Conservation (phyloP, 2,888 invertebrate species). For the Eupithecia abbreviata region DNA sequence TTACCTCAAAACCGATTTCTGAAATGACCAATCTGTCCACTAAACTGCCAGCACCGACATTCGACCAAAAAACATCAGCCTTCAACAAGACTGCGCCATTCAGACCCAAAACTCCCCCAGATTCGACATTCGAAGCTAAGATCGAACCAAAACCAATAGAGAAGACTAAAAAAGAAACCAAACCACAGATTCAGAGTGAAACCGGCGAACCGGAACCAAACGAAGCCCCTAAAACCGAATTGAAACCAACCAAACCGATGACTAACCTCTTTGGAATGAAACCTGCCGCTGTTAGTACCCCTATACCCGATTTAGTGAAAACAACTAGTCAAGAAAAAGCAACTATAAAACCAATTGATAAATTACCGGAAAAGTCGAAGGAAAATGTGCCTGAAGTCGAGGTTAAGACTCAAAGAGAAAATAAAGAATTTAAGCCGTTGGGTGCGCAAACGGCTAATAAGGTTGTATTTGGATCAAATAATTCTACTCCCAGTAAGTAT, state of each 20-base stretch:
- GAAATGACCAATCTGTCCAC: slow-evolving; percentile 64
- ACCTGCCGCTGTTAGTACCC: slow-evolving; percentile 48
- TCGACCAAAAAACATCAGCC: not conserved
- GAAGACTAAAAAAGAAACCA: slow-evolving; percentile 47
- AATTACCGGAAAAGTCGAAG: slow-evolving; percentile 54
- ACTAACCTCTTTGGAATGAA: slow-evolving; percentile 64
- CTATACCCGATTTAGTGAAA: slow-evolving; percentile 60
- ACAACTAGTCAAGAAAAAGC: slow-evolving; percentile 46
- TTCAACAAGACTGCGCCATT: slow-evolving; percentile 42
- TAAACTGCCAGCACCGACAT: slow-evolving; percentile 53
- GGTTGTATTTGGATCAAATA: slow-evolving; percentile 44
- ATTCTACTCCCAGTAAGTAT: slow-evolving; percentile 50
- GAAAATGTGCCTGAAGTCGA: slow-evolving; percentile 52
- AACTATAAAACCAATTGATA: slow-evolving; percentile 52
- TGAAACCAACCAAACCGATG: slow-evolving; percentile 60
- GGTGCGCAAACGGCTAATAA: slow-evolving; percentile 50
- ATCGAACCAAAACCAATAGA: slow-evolving; percentile 11
- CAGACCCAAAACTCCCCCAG: slow-evolving; percentile 21
- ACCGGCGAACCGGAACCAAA: slow-evolving; percentile 67
- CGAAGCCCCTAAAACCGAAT: slow-evolving; percentile 41
- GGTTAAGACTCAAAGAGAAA: slow-evolving; percentile 45
- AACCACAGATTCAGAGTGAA: slow-evolving; percentile 51
- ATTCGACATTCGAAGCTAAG: slow-evolving; percentile 26
- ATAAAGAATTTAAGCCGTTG: slow-evolving; percentile 60
- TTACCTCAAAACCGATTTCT: slow-evolving; percentile 65